phyloP scores from a whole-genome alignment of 2,888 invertebrate genomes.

The Amiota mariae region DNA sequence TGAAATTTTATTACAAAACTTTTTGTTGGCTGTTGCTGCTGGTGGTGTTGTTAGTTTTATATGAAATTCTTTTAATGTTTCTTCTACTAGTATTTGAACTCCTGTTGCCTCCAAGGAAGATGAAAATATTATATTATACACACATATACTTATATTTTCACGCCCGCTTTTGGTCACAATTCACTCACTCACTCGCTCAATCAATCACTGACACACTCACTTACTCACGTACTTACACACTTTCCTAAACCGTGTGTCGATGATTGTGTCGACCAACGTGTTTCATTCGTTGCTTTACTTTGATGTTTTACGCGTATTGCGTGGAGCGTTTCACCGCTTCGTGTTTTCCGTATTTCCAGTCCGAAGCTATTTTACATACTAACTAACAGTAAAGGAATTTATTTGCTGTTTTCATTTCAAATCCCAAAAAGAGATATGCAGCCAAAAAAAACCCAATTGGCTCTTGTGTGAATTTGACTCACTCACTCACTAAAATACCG shows the following conservation, averaged over 20 bases:
- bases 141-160: background rate
- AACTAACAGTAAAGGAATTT: slow-evolving; percentile 48
- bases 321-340: background rate
- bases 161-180: background rate
- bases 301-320: slow-evolving; percentile 35
- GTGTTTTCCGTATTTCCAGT: slow-evolving; percentile 55
- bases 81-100: background rate
- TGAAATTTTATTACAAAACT: slow-evolving; percentile 4
- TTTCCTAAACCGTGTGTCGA: too few relatives aligned
- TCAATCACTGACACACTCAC: background rate
- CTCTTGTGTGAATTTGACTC: too few relatives aligned
- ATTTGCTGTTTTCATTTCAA: slow-evolving; percentile 11
- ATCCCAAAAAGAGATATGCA: too few relatives aligned
- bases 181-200: background rate
- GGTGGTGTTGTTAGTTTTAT: background rate
- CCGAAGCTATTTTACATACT: slow-evolving; percentile 64
- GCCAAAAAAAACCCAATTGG: too few relatives aligned
- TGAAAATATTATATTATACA: background rate
- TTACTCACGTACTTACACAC: background rate
- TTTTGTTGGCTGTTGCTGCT: background rate
- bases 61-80: slow-evolving; percentile 32
- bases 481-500: too few relatives aligned
- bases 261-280: too few relatives aligned
- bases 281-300: background rate
- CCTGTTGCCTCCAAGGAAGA: slow-evolving; percentile 13